Conservation (phyloP, 2,113 vertebrate genomes). For the Hippocampus guttulatus region DNA sequence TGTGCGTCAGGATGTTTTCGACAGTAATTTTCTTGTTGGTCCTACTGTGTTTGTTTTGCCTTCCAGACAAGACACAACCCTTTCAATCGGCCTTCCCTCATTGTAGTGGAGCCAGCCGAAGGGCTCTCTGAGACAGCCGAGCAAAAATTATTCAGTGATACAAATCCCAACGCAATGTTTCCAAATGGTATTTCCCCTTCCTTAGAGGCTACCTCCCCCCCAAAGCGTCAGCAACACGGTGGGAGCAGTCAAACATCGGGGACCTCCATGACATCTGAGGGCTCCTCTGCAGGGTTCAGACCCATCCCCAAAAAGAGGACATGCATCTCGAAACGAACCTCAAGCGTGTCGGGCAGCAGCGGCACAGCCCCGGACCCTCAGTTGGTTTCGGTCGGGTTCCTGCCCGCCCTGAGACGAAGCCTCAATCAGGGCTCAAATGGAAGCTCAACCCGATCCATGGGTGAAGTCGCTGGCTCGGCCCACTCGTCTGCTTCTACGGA, state of each 20-base stretch:
- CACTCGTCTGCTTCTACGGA: neutral
- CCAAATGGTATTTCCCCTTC: slow-evolving; percentile 12
- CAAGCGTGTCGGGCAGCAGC: slow-evolving; percentile 49
- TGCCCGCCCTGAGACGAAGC: slow-evolving; percentile 66
- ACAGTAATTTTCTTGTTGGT: neutral
- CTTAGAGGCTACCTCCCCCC: slow-evolving; percentile 63
- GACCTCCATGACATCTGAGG: slow-evolving; percentile 45
- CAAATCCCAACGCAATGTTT: neutral
- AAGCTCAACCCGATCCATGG: slow-evolving; percentile 76
- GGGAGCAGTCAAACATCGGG: slow-evolving; percentile 51
- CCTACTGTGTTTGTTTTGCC: slow-evolving; percentile 9
- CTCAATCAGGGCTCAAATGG: slow-evolving; percentile 76
- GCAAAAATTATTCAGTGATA: neutral
- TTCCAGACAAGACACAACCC: slow-evolving; percentile 85
- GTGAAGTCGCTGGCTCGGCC: neutral
- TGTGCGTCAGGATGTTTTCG: neutral
- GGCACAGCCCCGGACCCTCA: slow-evolving; percentile 37
- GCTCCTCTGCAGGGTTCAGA: slow-evolving; percentile 47
- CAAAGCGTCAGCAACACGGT: slow-evolving; percentile 50
- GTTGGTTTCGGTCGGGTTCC: slow-evolving; percentile 30
- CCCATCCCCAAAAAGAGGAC: slow-evolving; percentile 88
- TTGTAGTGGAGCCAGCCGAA: slow-evolving; percentile 61
- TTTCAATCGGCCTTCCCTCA: slow-evolving; percentile 74
- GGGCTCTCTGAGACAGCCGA: slow-evolving; percentile 64
- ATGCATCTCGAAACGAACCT: slow-evolving; percentile 61